A percentile compares a stretch with the other conserved stretches of the same genome.
Evolutionary conservation across 2,113 vertebrate species (phyloP).

Genomic region (Pontoporia blainvillei): DNA sequence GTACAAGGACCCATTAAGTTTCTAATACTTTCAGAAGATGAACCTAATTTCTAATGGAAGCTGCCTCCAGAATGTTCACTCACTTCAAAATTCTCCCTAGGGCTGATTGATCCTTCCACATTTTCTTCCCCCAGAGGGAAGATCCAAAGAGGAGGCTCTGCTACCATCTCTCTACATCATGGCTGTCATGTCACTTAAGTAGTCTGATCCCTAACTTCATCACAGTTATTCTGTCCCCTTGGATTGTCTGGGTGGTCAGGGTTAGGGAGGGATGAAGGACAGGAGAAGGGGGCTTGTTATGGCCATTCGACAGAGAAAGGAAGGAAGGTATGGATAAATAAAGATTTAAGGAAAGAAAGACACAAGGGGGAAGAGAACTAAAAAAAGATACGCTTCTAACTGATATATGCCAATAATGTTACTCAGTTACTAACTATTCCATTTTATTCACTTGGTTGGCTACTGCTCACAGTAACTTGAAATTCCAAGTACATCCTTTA

Average conservation of each 20-base stretch:
- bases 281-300: background rate
- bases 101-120: background rate
- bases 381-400: background rate
- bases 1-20: conserved; percentile 4
- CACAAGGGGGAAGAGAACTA: background rate
- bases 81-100: background rate
- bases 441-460: background rate
- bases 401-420: background rate
- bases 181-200: background rate
- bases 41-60: conserved; percentile 24
- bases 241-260: background rate
- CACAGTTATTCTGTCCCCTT: background rate
- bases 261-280: no score
- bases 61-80: background rate
- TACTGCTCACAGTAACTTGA: background rate
- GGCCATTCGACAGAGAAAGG: background rate
- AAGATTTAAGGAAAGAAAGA: conserved; percentile 13
- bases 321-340: background rate
- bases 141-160: background rate
- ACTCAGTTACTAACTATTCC: background rate
- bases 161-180: background rate
- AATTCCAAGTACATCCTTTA: background rate
- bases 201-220: background rate
- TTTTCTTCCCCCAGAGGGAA: background rate
- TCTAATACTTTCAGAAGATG: conserved; percentile 1